Conservation (phyloP, 2,797 vertebrate species). For the Phataginus tetradactyla region DNA sequence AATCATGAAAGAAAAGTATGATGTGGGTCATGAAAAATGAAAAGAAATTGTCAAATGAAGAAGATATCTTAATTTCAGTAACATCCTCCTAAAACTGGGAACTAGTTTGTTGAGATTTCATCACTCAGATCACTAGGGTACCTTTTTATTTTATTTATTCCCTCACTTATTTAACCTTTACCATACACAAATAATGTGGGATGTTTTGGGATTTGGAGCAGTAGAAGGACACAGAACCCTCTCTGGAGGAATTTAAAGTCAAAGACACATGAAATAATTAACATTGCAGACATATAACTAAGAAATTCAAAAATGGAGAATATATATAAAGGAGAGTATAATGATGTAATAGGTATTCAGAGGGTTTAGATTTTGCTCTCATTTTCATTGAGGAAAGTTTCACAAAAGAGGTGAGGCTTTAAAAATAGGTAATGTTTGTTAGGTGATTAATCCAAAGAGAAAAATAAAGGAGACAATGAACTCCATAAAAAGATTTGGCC, state of each 20-base stretch:
- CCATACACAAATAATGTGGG: neutral
- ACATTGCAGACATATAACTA: neutral
- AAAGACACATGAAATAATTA: constrained; percentile 17
- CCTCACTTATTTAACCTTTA: neutral
- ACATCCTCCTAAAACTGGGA: neutral
- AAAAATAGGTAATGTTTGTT: no score
- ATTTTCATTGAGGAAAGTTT: neutral
- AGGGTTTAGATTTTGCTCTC: neutral
- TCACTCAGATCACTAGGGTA: neutral
- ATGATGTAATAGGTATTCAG: neutral
- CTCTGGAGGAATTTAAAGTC: neutral
- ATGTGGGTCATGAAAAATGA: neutral
- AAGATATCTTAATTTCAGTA: constrained; percentile 25
- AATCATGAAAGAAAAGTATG: neutral
- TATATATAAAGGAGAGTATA: neutral
- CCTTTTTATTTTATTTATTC: neutral
- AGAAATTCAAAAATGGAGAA: neutral
- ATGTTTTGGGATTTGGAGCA: neutral
- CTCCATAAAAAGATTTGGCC: neutral
- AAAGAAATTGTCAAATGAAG: neutral
- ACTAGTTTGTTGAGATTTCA: neutral
- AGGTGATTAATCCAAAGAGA: neutral
- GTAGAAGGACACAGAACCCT: neutral
- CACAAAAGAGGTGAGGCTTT: neutral
- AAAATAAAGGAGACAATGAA: constrained; percentile 1